Conservation (phyloP, 1,140 invertebrate species). For the Zophobas atratus region DNA sequence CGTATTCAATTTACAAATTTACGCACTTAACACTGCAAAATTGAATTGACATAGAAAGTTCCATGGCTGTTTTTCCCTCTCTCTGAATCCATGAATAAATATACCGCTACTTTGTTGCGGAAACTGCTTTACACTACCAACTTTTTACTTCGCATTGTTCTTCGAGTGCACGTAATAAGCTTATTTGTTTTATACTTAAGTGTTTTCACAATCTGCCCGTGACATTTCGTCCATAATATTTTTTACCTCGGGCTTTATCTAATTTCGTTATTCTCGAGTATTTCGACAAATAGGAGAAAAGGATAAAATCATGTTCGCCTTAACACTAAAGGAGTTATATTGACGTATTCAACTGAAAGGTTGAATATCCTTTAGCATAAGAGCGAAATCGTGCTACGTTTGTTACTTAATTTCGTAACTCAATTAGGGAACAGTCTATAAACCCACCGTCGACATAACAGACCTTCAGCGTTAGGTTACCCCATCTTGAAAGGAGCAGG, state of each 20-base stretch:
- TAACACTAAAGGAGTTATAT: too few species aligned
- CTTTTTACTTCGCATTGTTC: slow-evolving; percentile 45
- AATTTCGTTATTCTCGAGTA: too few species aligned
- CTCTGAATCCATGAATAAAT: slow-evolving; percentile 47
- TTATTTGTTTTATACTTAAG: slow-evolving; percentile 46
- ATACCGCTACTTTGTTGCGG: slow-evolving; percentile 44
- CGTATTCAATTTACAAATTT: slow-evolving; percentile 44
- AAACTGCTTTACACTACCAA: slow-evolving; percentile 42
- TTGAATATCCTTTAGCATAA: background rate
- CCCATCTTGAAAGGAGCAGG: background rate
- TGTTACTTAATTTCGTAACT: slow-evolving; percentile 15
- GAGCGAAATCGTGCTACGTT: background rate
- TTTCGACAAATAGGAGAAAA: too few species aligned
- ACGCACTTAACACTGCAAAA: slow-evolving; percentile 46
- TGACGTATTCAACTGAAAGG: background rate
- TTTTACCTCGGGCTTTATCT: too few species aligned
- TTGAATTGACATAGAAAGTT: slow-evolving; percentile 48
- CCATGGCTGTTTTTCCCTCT: slow-evolving; percentile 33
- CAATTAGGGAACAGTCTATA: background rate
- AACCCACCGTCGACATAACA: slow-evolving; percentile 4
- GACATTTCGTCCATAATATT: slow-evolving; percentile 23
- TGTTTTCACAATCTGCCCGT: slow-evolving; percentile 38
- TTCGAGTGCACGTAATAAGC: slow-evolving; percentile 42
- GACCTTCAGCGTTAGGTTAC: slow-evolving; percentile 12
- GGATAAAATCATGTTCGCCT: too few species aligned